Conservation (phyloP, 2,113 vertebrate genomes). For the Phaetusa simplex region DNA sequence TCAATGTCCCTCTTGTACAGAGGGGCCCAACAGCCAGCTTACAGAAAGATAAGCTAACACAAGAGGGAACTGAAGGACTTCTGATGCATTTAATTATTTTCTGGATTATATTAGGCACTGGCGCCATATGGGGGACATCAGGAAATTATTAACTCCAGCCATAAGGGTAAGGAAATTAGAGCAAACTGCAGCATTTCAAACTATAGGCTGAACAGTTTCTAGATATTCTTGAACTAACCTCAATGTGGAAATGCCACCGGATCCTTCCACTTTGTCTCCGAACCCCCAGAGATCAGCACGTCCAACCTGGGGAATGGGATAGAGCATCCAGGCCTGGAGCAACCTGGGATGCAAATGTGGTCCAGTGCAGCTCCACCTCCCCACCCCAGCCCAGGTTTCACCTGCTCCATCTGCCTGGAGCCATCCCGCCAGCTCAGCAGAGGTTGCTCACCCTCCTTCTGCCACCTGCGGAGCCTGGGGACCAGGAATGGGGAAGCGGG, state of each 20-base stretch:
- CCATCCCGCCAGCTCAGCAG: not conserved
- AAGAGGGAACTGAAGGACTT: not conserved
- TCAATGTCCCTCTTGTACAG: too few relatives aligned
- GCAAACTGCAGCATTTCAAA: not conserved
- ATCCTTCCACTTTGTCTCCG: not conserved
- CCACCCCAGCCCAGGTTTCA: not conserved
- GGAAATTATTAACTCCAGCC: not conserved
- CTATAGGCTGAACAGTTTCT: not conserved
- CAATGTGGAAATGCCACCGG: not conserved
- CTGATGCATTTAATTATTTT: not conserved
- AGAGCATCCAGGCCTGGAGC: not conserved
- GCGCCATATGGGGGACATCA: not conserved
- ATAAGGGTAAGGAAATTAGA: not conserved
- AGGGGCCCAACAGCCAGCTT: not conserved
- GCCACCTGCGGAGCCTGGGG: not conserved
- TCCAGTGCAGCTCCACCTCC: not conserved
- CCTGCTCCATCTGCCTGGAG: not conserved
- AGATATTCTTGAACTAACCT: not conserved
- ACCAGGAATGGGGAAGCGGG: rapidly evolving
- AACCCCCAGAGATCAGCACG: not conserved
- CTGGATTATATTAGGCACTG: not conserved
- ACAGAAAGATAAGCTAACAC: not conserved
- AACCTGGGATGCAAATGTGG: not conserved
- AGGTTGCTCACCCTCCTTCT: not conserved
- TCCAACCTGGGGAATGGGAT: not conserved